phyloP scores from a whole-genome alignment of 2,797 vertebrate genomes.

The Cynodonichthys magdalenae region DNA sequence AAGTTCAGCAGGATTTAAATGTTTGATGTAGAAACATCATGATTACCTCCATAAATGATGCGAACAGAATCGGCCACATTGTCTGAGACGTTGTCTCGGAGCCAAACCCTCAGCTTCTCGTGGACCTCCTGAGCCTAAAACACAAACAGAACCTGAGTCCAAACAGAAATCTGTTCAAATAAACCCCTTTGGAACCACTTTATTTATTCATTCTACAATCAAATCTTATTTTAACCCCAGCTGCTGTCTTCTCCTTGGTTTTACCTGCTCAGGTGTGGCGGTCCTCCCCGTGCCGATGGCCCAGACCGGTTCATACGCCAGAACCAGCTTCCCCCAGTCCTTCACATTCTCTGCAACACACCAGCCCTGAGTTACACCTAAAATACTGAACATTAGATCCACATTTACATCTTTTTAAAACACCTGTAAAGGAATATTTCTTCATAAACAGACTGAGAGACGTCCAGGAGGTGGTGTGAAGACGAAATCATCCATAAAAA shows the following conservation, averaged over 20 bases:
- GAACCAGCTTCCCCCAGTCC: slow-evolving; percentile 91
- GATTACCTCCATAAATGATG: slow-evolving; percentile 92
- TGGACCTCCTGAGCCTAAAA: slow-evolving; percentile 92
- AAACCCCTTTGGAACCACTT: too few species aligned
- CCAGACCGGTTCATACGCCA: slow-evolving; percentile 95
- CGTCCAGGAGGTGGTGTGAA: neutral
- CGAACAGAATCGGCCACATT: slow-evolving; percentile 85
- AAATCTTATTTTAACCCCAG: neutral
- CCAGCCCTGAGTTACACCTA: neutral
- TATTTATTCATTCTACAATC: too few species aligned
- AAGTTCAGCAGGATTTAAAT: too few species aligned
- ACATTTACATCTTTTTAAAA: neutral
- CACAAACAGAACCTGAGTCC: neutral
- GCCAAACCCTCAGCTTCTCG: slow-evolving; percentile 89
- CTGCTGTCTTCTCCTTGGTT: too few species aligned
- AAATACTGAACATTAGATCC: neutral
- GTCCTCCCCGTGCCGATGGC: slow-evolving; percentile 94
- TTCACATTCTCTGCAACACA: slow-evolving; percentile 86
- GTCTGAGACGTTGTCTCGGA: slow-evolving; percentile 86
- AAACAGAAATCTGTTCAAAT: neutral
- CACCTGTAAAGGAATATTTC: neutral
- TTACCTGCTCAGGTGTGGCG: slow-evolving; percentile 90
- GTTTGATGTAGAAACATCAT: neutral
- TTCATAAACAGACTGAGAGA: neutral
- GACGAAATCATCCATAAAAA: neutral